A percentile compares a stretch with the other conserved stretches of the same genome.
Evolutionary conservation across 2,113 vertebrate genomes (phyloP).

Genomic region (Vireo altiloquus): DNA sequence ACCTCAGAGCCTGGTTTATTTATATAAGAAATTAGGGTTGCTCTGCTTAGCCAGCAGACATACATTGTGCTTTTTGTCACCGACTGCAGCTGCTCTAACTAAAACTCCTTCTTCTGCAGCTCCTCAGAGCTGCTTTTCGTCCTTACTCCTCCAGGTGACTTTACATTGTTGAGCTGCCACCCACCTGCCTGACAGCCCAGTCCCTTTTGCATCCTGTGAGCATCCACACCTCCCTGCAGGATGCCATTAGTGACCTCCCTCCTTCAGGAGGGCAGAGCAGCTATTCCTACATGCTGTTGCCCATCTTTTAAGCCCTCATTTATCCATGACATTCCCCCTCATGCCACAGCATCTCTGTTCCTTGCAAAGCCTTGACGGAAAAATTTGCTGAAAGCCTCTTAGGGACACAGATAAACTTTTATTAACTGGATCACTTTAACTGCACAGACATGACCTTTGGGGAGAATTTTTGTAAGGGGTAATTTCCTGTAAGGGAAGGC

Average conservation of each 20-base stretch:
- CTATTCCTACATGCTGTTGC: neutral
- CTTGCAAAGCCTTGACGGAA: neutral
- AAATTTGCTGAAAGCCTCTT: neutral
- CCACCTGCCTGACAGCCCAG: neutral
- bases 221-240: neutral
- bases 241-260: neutral
- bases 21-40: neutral
- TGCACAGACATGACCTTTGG: neutral
- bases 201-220: neutral
- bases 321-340: neutral
- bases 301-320: neutral
- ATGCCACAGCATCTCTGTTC: neutral
- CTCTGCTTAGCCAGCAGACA: rapidly evolving
- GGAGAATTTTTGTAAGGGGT: neutral
- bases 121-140: neutral
- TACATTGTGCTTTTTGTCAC: neutral
- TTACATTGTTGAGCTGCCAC: neutral
- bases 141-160: neutral
- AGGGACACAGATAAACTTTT: neutral
- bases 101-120: neutral
- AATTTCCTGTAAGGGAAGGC: neutral
- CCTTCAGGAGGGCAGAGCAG: neutral
- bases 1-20: neutral
- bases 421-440: neutral
- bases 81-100: neutral